Base-by-base conservation (phyloP, 2,888 invertebrate species). In the Yponomeuta cagnagella region DNA sequence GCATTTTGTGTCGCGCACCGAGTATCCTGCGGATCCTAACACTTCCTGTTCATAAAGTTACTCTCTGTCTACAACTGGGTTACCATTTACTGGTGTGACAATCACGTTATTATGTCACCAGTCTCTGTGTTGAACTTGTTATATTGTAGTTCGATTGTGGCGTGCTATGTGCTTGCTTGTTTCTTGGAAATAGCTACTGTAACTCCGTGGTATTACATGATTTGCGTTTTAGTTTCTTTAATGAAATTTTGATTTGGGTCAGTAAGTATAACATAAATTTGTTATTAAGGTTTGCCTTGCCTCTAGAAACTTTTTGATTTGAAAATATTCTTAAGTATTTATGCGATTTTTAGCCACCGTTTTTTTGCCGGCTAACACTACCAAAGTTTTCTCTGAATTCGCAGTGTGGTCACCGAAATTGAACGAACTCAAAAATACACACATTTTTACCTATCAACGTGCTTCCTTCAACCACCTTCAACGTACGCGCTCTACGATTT, bases 11-110 rank as follows among this genome's bases (percentile, higher is more conserved):
- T 8, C 10, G 65, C 65, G 10, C 23, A 23, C 66, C 37, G 52
- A 37, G 66, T 70, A 70, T 70, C 70, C 70, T 70, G 70, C 48
- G 66, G 66, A n/a, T 70, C 66, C 70, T 70, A 52, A 10, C 64
- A 31, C 66, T 66, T 70, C 70, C 70, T 65, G 70, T 63, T 52
- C 52, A 43, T 33, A 66, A 66, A 52, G 70, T 52, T 70, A 52
- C 48, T 66, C 48, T 48, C 64, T 68, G 33, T 31, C 70, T 33
- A 58, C 31, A 70, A 70, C 70, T 70, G 70, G 70, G 70, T 70
- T 70, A 70, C 66, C 68, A 65, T 30, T 65, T 33, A 33, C 31
- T 23, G 65, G 10, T 30, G 63, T 69, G 63, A 37, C 37, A 70
- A 70, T 70, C 63, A 63, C 63, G 31, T 70, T 63, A 70, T 70